Conservation (phyloP, 2,888 invertebrate genomes). For the Eilema griseolum region DNA sequence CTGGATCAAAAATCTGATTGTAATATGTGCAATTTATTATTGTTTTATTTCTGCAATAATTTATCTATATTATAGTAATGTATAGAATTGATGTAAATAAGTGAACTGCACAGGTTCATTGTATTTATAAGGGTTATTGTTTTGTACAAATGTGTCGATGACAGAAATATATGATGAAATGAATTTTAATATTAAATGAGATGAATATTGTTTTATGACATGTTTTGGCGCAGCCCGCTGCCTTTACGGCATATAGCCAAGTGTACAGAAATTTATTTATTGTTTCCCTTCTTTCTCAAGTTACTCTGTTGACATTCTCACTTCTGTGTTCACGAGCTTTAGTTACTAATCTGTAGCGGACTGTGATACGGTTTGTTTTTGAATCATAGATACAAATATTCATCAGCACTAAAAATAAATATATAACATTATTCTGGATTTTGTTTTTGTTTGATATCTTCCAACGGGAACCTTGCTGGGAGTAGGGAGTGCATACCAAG, state of each 20-base stretch:
- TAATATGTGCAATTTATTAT: constrained; percentile 75
- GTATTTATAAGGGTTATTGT: constrained; percentile 69
- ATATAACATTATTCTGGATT: constrained; percentile 56
- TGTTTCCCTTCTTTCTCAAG: constrained; percentile 43
- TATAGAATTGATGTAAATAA: constrained; percentile 67
- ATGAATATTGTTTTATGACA: constrained; percentile 44
- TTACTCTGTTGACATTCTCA: constrained; percentile 41
- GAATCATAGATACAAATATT: constrained; percentile 67
- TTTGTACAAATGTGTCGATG: constrained; percentile 70
- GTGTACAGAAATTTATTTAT: constrained; percentile 49
- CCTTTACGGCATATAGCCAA: constrained; percentile 46
- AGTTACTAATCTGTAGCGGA: constrained; percentile 62
- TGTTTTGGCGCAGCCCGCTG: constrained; percentile 36
- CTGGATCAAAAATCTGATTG: constrained; percentile 85
- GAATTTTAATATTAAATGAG: constrained; percentile 51
- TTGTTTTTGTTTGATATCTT: constrained; percentile 36
- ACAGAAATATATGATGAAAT: constrained; percentile 56
- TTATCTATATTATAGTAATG: constrained; percentile 55
- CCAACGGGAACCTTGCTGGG: background rate
- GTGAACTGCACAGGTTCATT: constrained; percentile 53
- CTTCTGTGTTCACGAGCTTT: constrained; percentile 54
- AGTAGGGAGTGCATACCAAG: too few relatives aligned
- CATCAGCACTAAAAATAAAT: constrained; percentile 74
- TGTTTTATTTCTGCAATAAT: constrained; percentile 60
- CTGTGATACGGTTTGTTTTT: constrained; percentile 71